phyloP scores from a whole-genome alignment of 2,888 invertebrate species.

The Azorinus chamasolen region DNA sequence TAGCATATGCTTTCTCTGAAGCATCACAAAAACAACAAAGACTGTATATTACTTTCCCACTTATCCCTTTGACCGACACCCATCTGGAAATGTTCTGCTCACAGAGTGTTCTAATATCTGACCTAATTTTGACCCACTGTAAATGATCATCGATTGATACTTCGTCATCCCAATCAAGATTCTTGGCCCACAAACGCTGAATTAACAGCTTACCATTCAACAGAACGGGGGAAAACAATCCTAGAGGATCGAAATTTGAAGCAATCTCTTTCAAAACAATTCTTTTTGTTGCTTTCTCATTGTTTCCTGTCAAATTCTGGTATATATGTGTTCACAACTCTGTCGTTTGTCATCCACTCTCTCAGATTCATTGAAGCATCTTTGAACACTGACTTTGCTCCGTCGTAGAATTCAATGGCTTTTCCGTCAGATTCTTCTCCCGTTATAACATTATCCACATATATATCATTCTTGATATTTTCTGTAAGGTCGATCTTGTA shows the following conservation, averaged over 20 bases:
- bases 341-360: constrained; percentile 26
- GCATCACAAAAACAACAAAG: constrained; percentile 40
- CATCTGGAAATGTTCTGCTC: no score
- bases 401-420: constrained; percentile 1
- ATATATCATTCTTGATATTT: constrained; percentile 17
- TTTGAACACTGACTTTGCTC: constrained; percentile 9
- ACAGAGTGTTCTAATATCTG: not conserved
- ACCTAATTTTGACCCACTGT: no score
- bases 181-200: constrained; percentile 9
- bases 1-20: constrained; percentile 18
- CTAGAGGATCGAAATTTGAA: constrained; percentile 22
- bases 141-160: no score
- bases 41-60: no score
- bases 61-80: no score
- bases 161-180: constrained; percentile 24
- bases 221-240: constrained; percentile 19
- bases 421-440: not conserved
- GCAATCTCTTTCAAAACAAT: constrained; percentile 11
- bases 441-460: constrained; percentile 25
- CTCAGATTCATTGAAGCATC: constrained; percentile 30
- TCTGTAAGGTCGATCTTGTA: constrained; percentile 1
- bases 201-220: constrained; percentile 25
- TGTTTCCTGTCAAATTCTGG: not conserved
- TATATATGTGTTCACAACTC: not conserved
- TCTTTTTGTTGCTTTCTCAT: constrained; percentile 10